Conservation (phyloP, 2,797 vertebrate genomes). For the Melopsittacus undulatus region DNA sequence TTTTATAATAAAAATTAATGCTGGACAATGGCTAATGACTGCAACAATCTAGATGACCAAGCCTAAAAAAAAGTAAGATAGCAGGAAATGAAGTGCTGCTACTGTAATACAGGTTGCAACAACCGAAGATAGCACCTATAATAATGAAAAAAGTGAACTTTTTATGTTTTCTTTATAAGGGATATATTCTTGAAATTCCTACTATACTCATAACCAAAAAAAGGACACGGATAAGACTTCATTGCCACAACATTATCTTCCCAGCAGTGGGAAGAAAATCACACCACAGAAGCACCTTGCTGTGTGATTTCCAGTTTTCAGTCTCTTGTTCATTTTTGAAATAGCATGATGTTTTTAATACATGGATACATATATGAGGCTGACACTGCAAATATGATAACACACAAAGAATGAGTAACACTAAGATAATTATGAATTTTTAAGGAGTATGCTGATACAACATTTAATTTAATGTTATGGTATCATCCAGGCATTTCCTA, state of each 20-base stretch:
- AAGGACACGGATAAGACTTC: background rate
- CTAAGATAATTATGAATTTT: background rate
- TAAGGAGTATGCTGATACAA: background rate
- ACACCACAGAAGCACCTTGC: background rate
- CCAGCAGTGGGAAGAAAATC: background rate
- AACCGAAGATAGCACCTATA: background rate
- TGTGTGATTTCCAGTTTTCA: background rate
- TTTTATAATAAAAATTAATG: background rate
- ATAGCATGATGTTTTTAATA: background rate
- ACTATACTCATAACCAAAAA: background rate
- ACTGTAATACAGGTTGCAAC: background rate
- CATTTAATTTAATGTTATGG: background rate
- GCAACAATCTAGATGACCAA: background rate
- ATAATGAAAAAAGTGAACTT: background rate
- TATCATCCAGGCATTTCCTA: background rate
- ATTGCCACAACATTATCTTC: background rate
- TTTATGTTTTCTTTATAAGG: background rate
- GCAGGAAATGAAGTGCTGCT: background rate
- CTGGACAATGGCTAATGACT: background rate
- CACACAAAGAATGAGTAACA: background rate
- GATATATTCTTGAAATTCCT: background rate
- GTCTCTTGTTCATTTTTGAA: background rate
- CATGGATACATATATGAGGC: background rate
- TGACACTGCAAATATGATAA: background rate
- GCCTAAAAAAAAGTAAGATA: background rate